Base-by-base conservation (phyloP, 2,797 vertebrate species). In the Hoplostethus mediterraneus region DNA sequence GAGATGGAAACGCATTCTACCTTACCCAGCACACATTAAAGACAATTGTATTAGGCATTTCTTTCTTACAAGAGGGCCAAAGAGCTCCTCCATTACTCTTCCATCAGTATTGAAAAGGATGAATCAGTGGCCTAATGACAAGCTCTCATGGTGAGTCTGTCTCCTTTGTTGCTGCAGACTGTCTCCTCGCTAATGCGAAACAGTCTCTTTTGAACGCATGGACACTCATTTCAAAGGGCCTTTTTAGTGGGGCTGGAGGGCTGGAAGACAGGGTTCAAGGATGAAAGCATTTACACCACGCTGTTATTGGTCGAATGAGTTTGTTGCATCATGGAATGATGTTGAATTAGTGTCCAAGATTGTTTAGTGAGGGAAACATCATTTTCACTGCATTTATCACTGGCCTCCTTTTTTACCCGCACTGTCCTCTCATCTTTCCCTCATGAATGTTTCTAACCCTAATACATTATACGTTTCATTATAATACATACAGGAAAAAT, bases 111-210 rank as follows among this genome's bases (percentile, higher is more conserved):
- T 57, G 45, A 28, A 21, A 63, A 17, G 52, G 36, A 63, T 55
- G 49, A 72, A 40, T 63, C 56, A 69, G 45, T 16, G 48, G 36
- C 61, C 49, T 44, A 55, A 63, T 63, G 52, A 28, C 51, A 10
- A 40, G 53, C 45, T 56, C 47, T 49, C 53, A 40, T 40, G 38
- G 33, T 52, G 21, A 33, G 5, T 58, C 10, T 63, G 52, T 12
- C 31, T 57, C 65, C 8, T 62, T 9, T 40, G 6, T 21, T 38
- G 47, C 8, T 5, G 63, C 9, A 58, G 28, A 28, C 47, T 14
- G n/a, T 51, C 54, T 64, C 54, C 45, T 28, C 45, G 9, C 44
- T 51, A 57, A 40, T 59, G 16, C 14, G 38, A 40, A 63, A 48
- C 42, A n/a, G 44, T 62, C 60, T 63, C 48, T 17, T 17, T 48